Evolutionary conservation across 64 coral and sea anemone species (phyloP).

Genomic region (Montipora capricornis): DNA sequence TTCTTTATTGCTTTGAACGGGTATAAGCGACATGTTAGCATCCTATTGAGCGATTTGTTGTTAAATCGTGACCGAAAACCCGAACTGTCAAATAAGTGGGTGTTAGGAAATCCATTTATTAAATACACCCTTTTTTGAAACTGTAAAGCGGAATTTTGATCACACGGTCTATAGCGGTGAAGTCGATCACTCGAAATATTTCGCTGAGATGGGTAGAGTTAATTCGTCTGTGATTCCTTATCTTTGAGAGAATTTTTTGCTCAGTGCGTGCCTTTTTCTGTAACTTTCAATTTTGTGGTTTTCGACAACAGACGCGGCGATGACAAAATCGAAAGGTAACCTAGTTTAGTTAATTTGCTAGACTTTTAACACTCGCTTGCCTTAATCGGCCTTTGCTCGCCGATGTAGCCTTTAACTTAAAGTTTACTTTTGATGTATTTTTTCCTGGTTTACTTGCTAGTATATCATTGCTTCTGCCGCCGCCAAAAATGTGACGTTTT

Average conservation of each 20-base stretch:
- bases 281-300: background rate
- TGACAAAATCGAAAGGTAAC: background rate
- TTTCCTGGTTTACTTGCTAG: background rate
- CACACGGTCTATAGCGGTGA: background rate
- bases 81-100: background rate
- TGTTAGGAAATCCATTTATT: slow-evolving; percentile 2
- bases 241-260: background rate
- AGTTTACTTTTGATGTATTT: background rate
- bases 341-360: background rate
- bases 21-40: background rate
- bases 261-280: background rate
- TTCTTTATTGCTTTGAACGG: background rate
- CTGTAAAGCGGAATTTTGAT: background rate
- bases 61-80: background rate
- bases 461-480: too few species aligned
- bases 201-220: background rate
- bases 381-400: slow-evolving; percentile 1
- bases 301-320: background rate
- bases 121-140: slow-evolving; percentile 9
- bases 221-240: background rate
- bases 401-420: background rate
- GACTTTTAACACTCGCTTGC: slow-evolving; percentile 3
- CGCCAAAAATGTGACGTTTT: background rate
- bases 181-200: background rate
- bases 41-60: background rate